phyloP scores from a whole-genome alignment of 2,113 vertebrate species.

The Mohoua ochrocephala region DNA sequence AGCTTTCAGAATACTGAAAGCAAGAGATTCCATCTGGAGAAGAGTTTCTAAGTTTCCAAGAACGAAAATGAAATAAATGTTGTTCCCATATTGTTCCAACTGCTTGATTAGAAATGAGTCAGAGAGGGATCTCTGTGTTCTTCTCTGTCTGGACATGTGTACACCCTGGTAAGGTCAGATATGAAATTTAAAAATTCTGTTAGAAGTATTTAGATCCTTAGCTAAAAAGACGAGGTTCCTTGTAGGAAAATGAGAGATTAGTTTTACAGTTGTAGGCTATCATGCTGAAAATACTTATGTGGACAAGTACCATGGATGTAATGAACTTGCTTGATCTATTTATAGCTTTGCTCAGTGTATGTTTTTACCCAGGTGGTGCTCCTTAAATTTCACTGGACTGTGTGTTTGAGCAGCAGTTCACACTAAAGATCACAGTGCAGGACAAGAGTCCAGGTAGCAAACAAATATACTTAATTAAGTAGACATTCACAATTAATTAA shows the following conservation, averaged over 20 bases:
- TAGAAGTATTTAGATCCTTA: neutral
- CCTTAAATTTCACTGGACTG: constrained; percentile 12
- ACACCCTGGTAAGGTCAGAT: neutral
- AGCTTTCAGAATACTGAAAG: neutral
- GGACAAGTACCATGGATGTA: neutral
- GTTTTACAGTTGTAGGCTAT: neutral
- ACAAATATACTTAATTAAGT: neutral
- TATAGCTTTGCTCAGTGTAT: neutral
- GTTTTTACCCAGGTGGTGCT: neutral
- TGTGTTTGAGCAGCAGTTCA: neutral
- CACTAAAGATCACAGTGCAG: neutral
- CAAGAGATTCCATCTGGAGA: constrained; percentile 12
- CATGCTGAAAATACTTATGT: neutral
- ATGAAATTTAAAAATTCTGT: neutral
- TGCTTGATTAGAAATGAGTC: constrained; percentile 7
- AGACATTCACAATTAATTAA: neutral
- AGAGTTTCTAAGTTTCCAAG: neutral
- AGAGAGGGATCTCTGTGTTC: neutral
- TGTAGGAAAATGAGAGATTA: neutral
- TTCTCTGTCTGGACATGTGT: neutral
- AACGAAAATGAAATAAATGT: neutral
- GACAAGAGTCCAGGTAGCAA: neutral
- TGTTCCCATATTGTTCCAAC: neutral
- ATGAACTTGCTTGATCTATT: constrained; percentile 18
- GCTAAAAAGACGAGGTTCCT: neutral